Percentiles rank a stretch among this genome's conserved stretches.
Conservation (phyloP, 1,140 invertebrate genomes). For the Zaprionus gabonicus region DNA sequence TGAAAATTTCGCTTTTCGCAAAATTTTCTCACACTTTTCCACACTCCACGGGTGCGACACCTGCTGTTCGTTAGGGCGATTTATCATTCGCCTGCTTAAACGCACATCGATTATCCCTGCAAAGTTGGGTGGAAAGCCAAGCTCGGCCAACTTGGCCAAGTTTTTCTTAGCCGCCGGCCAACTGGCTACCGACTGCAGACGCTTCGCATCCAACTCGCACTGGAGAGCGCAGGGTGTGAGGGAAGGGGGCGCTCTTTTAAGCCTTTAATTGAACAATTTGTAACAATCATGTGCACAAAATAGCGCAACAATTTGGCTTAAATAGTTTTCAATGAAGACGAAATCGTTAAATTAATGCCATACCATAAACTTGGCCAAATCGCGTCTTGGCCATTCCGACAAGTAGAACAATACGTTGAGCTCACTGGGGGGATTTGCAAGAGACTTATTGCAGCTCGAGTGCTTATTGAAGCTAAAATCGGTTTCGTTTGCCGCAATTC, state of each 20-base stretch:
- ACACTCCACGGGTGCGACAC: slow-evolving; percentile 59
- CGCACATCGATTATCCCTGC: slow-evolving; percentile 74
- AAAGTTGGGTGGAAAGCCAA: slow-evolving; percentile 5
- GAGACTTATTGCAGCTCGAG: slow-evolving; percentile 6
- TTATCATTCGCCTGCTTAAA: slow-evolving; percentile 78
- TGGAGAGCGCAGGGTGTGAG: background rate
- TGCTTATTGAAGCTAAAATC: background rate
- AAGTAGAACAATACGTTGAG: slow-evolving; percentile 49
- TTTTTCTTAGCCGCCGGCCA: slow-evolving; percentile 31
- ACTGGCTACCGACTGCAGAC: slow-evolving; percentile 28
- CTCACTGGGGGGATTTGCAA: slow-evolving; percentile 7
- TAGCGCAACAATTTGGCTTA: slow-evolving; percentile 82
- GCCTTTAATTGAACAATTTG: slow-evolving; percentile 83
- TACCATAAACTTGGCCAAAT: slow-evolving; percentile 58
- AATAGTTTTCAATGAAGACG: slow-evolving; percentile 80
- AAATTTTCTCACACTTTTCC: slow-evolving; percentile 67
- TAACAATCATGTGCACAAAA: slow-evolving; percentile 82
- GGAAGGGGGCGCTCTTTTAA: slow-evolving; percentile 44
- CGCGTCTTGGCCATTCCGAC: slow-evolving; percentile 24
- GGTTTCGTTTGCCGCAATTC: background rate
- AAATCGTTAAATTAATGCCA: slow-evolving; percentile 67
- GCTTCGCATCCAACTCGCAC: background rate
- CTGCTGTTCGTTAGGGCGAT: slow-evolving; percentile 68
- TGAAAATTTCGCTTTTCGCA: slow-evolving; percentile 64
- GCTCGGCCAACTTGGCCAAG: background rate